A percentile compares a stretch with the other conserved stretches of the same genome.
Evolutionary conservation across 2,888 invertebrate species (phyloP).

Genomic region (Drosophila nigricruria): DNA sequence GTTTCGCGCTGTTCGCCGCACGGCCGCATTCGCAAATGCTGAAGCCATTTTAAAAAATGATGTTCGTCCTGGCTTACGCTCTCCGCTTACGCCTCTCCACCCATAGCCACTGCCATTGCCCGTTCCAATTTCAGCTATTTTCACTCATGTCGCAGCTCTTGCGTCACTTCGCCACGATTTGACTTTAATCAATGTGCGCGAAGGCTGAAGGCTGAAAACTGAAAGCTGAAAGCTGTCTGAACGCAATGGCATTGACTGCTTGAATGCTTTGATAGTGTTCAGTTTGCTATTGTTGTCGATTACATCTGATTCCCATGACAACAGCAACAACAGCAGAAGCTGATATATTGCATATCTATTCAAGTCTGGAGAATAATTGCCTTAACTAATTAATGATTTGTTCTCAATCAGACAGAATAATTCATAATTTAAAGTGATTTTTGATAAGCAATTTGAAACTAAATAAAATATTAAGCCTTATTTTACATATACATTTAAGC

Average conservation of each 20-base stretch:
- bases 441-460: no score
- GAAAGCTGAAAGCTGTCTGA: slow-evolving; percentile 19
- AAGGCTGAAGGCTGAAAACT: slow-evolving; percentile 31
- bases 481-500: background rate
- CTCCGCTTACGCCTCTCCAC: background rate
- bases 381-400: background rate
- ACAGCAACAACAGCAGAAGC: background rate
- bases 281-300: slow-evolving; percentile 13
- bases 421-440: background rate
- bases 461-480: background rate
- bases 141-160: slow-evolving; percentile 59
- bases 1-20: slow-evolving; percentile 64
- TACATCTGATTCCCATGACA: slow-evolving; percentile 1
- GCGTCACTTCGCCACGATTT: slow-evolving; percentile 49
- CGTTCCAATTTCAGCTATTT: slow-evolving; percentile 35
- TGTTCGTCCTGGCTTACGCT: slow-evolving; percentile 63
- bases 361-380: background rate
- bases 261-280: slow-evolving; percentile 13
- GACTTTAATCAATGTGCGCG: slow-evolving; percentile 69
- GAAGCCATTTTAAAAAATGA: slow-evolving; percentile 72
- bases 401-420: background rate
- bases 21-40: slow-evolving; percentile 59
- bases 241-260: slow-evolving; percentile 29
- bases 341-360: background rate
- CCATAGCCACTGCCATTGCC: slow-evolving; percentile 9